Evolutionary conservation across 2,888 invertebrate species (phyloP).

Genomic region (Caenorhabditis becei): DNA sequence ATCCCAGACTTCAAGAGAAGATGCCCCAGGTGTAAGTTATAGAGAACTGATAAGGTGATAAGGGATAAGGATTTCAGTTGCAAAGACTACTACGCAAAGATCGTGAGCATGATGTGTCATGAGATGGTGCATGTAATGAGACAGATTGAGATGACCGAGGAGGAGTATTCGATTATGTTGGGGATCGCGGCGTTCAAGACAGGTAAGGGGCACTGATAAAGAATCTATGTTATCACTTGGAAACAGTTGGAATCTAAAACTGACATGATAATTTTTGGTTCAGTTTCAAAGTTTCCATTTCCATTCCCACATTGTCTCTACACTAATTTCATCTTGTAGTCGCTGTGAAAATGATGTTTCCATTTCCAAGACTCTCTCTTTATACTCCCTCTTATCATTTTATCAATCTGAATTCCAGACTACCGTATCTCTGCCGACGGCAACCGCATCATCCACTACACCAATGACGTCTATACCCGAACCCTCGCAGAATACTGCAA

Average conservation of each 20-base stretch:
- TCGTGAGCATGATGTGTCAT: conserved; percentile 55
- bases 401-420: conserved; percentile 25
- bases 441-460: not conserved
- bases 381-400: not conserved
- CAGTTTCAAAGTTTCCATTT: too few species aligned
- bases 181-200: conserved; percentile 37
- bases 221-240: not conserved
- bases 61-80: too few species aligned
- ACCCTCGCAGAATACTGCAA: conserved; percentile 34
- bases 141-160: conserved; percentile 64
- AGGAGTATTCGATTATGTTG: conserved; percentile 61
- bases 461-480: conserved; percentile 17
- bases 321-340: too few species aligned
- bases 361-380: too few species aligned
- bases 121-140: conserved; percentile 65
- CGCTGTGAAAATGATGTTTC: too few species aligned
- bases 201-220: conserved; percentile 7
- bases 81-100: conserved; percentile 63
- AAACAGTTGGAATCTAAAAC: too few species aligned
- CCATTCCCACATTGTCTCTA: too few species aligned
- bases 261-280: too few species aligned
- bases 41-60: too few species aligned
- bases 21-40: conserved; percentile 61
- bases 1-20: conserved; percentile 56
- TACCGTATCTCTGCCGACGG: conserved; percentile 38